phyloP scores from a whole-genome alignment of 2,797 vertebrate species.

The Xenops minutus region DNA sequence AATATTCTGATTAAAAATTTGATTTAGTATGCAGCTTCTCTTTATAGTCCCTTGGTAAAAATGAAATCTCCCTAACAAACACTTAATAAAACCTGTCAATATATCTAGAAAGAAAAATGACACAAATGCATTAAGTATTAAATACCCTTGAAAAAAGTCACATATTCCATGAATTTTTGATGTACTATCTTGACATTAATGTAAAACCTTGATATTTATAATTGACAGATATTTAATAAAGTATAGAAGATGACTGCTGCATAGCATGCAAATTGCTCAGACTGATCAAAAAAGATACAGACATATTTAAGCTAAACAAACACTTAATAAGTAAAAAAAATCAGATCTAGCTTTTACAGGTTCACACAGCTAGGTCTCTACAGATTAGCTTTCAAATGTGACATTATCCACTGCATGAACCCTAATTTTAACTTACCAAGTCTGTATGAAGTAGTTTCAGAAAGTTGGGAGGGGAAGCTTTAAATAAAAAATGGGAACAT shows the following conservation, averaged over 20 bases:
- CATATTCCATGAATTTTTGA: constrained; percentile 88
- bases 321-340: constrained; percentile 45
- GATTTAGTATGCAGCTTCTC: constrained; percentile 78
- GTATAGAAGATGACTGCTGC: constrained; percentile 74
- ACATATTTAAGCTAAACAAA: constrained; percentile 72
- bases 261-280: constrained; percentile 73
- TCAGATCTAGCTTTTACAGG: constrained; percentile 50
- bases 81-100: constrained; percentile 88
- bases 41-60: constrained; percentile 80
- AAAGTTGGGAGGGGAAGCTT: constrained; percentile 57
- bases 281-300: constrained; percentile 68
- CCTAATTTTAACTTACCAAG: constrained; percentile 42
- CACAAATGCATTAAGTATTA: constrained; percentile 88
- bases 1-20: constrained; percentile 78
- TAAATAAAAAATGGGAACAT: constrained; percentile 58
- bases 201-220: constrained; percentile 88
- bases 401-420: constrained; percentile 23
- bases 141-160: constrained; percentile 84
- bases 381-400: constrained; percentile 48
- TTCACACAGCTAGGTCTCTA: constrained; percentile 53
- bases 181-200: constrained; percentile 88
- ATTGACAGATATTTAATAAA: constrained; percentile 91
- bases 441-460: constrained; percentile 36
- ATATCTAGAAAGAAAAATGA: constrained; percentile 83
- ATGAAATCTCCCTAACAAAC: constrained; percentile 83